Percentiles rank a stretch among this genome's conserved stretches.
phyloP scores from a whole-genome alignment of 35 echinoderm and acorn worm genomes.

The Strongylocentrotus purpuratus region DNA sequence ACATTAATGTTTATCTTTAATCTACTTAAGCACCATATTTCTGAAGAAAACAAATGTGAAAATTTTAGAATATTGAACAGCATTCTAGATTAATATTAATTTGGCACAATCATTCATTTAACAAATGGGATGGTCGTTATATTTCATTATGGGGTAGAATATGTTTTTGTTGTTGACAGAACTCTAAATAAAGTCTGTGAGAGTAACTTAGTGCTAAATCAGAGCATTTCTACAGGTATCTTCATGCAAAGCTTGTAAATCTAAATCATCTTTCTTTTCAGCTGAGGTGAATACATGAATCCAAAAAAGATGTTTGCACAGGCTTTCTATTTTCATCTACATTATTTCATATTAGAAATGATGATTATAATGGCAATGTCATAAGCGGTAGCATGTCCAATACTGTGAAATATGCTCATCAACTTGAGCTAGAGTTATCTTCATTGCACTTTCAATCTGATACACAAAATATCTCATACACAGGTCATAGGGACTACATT shows the following conservation, averaged over 20 bases:
- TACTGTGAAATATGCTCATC: neutral
- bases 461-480: neutral
- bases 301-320: no score
- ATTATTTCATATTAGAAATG: no score
- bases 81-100: neutral
- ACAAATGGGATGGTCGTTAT: no score
- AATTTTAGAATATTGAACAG: neutral
- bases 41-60: neutral
- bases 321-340: no score
- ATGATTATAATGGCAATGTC: no score
- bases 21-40: neutral
- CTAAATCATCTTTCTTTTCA: neutral
- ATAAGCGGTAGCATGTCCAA: neutral
- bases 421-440: neutral
- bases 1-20: neutral
- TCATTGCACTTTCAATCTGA: neutral
- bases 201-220: neutral
- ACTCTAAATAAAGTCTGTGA: neutral
- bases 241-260: neutral
- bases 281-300: neutral
- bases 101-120: neutral
- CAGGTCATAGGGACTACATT: neutral
- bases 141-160: no score
- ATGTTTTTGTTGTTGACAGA: no score
- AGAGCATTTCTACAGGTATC: neutral